A percentile compares a stretch with the other conserved stretches of the same genome.
phyloP scores from a whole-genome alignment of 2,113 vertebrate genomes.

The Ahaetulla prasina region DNA sequence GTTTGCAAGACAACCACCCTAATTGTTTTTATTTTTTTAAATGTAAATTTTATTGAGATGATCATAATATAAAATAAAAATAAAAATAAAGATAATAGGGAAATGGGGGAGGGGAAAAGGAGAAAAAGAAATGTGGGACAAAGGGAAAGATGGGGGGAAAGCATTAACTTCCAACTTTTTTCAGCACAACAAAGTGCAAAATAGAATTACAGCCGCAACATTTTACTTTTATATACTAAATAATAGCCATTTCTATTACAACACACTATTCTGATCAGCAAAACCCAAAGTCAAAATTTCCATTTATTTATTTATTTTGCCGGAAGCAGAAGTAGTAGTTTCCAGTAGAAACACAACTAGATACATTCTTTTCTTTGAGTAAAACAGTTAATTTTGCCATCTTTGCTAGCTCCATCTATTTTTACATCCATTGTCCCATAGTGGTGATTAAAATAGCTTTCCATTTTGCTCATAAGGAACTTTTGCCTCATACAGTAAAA shows the following conservation, averaged over 20 bases:
- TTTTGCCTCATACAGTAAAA: background rate
- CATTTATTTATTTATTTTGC: background rate
- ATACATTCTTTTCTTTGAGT: background rate
- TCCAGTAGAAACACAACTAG: background rate
- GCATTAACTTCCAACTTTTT: background rate
- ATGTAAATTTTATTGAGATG: background rate
- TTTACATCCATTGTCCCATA: background rate
- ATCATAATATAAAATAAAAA: background rate
- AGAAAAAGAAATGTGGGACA: background rate
- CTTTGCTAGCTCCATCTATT: background rate
- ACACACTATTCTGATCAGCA: background rate
- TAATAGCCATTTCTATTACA: background rate
- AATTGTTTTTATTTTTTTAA: background rate
- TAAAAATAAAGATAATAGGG: background rate
- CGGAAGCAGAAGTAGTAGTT: background rate
- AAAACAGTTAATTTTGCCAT: background rate
- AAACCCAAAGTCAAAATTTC: background rate
- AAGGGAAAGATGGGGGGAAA: background rate
- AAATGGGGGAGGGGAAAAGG: background rate
- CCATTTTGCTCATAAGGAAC: background rate
- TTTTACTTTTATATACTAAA: background rate
- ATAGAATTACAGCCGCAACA: background rate
- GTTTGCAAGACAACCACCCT: background rate
- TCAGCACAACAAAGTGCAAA: background rate
- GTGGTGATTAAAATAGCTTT: background rate